phyloP scores from a whole-genome alignment of 2,888 invertebrate genomes.

The Drosophila nr. perissopoda region DNA sequence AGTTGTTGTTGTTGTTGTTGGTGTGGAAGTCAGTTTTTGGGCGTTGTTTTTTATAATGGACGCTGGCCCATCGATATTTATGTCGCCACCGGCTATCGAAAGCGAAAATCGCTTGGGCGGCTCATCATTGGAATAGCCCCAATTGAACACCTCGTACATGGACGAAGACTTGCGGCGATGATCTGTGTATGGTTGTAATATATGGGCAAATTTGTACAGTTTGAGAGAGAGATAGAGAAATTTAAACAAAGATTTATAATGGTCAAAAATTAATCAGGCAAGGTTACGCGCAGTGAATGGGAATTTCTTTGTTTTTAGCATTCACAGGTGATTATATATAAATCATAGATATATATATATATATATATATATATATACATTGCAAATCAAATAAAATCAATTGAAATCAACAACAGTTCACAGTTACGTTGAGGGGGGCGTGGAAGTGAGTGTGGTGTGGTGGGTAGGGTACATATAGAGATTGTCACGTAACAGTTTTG shows the following conservation, averaged over 20 bases:
- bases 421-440: conserved; percentile 30
- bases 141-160: conserved; percentile 91
- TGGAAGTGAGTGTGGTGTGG: not conserved
- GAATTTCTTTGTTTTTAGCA: conserved; percentile 1
- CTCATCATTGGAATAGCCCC: conserved; percentile 86
- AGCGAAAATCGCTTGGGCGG: conserved; percentile 85
- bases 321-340: conserved; percentile 7
- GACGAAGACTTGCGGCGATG: conserved; percentile 88
- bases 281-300: conserved; percentile 16
- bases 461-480: conserved; percentile 28
- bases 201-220: conserved; percentile 23
- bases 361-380: conserved; percentile 20
- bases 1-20: conserved; percentile 67
- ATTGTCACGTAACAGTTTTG: conserved; percentile 28
- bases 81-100: conserved; percentile 84
- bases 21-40: conserved; percentile 58
- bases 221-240: conserved; percentile 16
- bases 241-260: conserved; percentile 23
- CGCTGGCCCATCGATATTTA: conserved; percentile 85
- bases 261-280: conserved; percentile 29
- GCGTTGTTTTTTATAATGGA: conserved; percentile 45
- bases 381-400: conserved; percentile 32
- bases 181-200: conserved; percentile 70
- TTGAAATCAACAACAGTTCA: conserved; percentile 42
- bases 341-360: conserved; percentile 9